A percentile compares a stretch with the other conserved stretches of the same genome.
Evolutionary conservation across 2,888 invertebrate genomes (phyloP).

Genomic region (Caenorhabditis sp.): DNA sequence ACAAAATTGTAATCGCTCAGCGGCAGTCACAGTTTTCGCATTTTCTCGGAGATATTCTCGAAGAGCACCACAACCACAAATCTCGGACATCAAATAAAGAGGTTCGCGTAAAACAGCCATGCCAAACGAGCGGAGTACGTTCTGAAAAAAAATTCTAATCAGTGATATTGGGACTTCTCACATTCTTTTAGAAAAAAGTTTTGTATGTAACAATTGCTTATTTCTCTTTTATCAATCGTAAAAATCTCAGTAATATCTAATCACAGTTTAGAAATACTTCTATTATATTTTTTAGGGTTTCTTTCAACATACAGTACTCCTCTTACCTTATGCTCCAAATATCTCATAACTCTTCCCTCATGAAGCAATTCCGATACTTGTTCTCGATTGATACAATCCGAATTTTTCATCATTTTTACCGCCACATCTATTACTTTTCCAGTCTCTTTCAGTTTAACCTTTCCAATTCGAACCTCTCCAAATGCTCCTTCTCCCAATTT

Average conservation of each 20-base stretch:
- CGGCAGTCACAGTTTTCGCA: slow-evolving; percentile 2
- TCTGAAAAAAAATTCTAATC: neutral
- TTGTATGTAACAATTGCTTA: too few species aligned
- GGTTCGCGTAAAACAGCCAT: slow-evolving; percentile 11
- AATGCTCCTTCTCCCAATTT: slow-evolving; percentile 22
- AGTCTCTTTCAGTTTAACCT: neutral
- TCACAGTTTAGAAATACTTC: too few species aligned
- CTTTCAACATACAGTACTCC: neutral
- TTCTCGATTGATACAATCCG: neutral
- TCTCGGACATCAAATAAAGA: slow-evolving; percentile 11
- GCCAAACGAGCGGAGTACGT: slow-evolving; percentile 8
- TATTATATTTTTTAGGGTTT: neutral
- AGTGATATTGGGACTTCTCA: too few species aligned
- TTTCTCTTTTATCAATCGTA: too few species aligned
- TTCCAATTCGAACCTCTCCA: slow-evolving; percentile 15
- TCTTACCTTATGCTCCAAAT: slow-evolving; percentile 5
- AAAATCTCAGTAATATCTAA: too few species aligned
- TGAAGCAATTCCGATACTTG: slow-evolving; percentile 7
- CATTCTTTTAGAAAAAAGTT: too few species aligned
- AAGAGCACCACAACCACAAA: slow-evolving; percentile 11
- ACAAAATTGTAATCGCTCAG: slow-evolving; percentile 8
- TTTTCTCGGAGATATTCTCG: slow-evolving; percentile 16
- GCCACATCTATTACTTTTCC: slow-evolving; percentile 3
- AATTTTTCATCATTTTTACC: slow-evolving; percentile 14
- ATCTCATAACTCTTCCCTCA: slow-evolving; percentile 13